These are phyloP conservation scores for Leptogaster cylindrica DNA, from an alignment of 2,888 invertebrate species.

Conservation along the genomic window DNA sequence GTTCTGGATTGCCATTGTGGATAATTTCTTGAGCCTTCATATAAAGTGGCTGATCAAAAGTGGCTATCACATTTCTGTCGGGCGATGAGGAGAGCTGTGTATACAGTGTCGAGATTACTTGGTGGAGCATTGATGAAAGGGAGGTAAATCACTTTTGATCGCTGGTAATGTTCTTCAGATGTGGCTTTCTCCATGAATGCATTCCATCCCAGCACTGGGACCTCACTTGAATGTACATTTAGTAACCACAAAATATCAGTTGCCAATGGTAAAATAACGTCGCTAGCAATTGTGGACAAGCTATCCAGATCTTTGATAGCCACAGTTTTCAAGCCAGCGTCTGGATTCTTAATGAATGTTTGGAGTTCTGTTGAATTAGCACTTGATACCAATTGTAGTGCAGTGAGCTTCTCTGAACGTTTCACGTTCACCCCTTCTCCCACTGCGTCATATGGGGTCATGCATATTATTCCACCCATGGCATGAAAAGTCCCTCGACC, in stretches of 20 bases:
- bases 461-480: slow-evolving; percentile 48
- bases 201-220: background rate
- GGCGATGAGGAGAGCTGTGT: slow-evolving; percentile 48
- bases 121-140: slow-evolving; percentile 46
- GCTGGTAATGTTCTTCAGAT: background rate
- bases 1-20: slow-evolving; percentile 44
- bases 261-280: no score
- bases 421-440: background rate
- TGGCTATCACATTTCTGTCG: no score
- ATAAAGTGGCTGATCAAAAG: slow-evolving; percentile 41
- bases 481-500: slow-evolving; percentile 48
- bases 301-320: no score
- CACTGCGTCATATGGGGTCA: slow-evolving; percentile 31
- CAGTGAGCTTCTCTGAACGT: background rate
- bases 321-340: no score
- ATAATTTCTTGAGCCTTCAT: slow-evolving; percentile 32
- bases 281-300: no score
- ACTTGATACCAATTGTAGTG: no score
- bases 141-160: slow-evolving; percentile 47
- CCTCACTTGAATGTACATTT: no score
- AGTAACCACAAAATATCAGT: no score
- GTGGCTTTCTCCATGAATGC: background rate
- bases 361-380: no score
- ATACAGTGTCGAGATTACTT: slow-evolving; percentile 49
- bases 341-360: no score